phyloP scores from a whole-genome alignment of 2,888 invertebrate genomes.

The Pollenia griseotomentosa region DNA sequence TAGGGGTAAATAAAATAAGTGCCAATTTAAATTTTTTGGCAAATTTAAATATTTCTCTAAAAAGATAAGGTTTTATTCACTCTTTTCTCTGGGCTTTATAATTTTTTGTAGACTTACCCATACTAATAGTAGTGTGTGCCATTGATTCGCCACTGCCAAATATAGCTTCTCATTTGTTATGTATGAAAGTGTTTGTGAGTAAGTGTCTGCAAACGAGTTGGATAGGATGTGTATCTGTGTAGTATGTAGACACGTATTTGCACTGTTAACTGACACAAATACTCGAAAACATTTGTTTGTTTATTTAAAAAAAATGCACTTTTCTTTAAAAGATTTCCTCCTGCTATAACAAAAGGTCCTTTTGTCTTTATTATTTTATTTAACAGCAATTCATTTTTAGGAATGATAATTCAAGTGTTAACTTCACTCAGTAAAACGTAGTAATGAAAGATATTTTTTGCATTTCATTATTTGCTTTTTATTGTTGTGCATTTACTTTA shows the following conservation, averaged over 20 bases:
- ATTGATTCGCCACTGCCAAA: too few relatives aligned
- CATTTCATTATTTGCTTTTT: slow-evolving; percentile 14
- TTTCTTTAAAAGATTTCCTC: slow-evolving; percentile 62
- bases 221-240: not conserved
- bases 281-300: slow-evolving; percentile 63
- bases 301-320: slow-evolving; percentile 65
- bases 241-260: slow-evolving; percentile 33
- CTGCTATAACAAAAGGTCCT: slow-evolving; percentile 46
- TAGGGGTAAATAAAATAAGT: too few relatives aligned
- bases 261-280: slow-evolving; percentile 67
- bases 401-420: slow-evolving; percentile 26
- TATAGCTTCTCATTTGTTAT: not conserved
- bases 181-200: not conserved
- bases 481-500: slow-evolving; percentile 31
- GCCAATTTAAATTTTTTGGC: too few relatives aligned
- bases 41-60: too few relatives aligned
- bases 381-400: slow-evolving; percentile 56
- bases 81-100: too few relatives aligned
- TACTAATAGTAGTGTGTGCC: too few relatives aligned
- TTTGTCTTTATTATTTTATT: slow-evolving; percentile 65
- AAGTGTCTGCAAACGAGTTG: slow-evolving; percentile 18
- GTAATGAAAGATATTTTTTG: slow-evolving; percentile 14
- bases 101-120: too few relatives aligned
- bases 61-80: too few relatives aligned
- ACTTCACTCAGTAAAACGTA: not conserved